Percentiles rank a stretch among this genome's conserved stretches.
Conservation (phyloP, 2,888 invertebrate species). For the Limnephilus lunatus region DNA sequence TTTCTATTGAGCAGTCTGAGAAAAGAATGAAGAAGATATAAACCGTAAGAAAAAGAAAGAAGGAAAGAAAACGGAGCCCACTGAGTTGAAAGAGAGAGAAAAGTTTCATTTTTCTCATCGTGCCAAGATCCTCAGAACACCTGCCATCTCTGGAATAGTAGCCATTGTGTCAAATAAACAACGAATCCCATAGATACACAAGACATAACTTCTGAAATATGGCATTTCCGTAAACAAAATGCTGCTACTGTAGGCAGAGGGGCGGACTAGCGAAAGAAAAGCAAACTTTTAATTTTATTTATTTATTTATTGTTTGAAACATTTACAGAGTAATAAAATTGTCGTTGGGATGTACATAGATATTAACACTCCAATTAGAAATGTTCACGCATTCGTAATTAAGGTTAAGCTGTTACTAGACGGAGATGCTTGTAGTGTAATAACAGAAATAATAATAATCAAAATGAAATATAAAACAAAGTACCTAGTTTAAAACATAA, state of each 20-base stretch:
- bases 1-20: not conserved
- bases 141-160: slow-evolving; percentile 15
- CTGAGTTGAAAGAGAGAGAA: slow-evolving; percentile 3
- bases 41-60: slow-evolving; percentile 4
- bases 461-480: too few relatives aligned
- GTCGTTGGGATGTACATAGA: too few relatives aligned
- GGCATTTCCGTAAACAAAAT: slow-evolving; percentile 9
- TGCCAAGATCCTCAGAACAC: slow-evolving; percentile 18
- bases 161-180: slow-evolving; percentile 24
- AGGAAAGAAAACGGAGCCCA: not conserved
- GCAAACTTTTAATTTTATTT: not conserved
- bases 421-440: too few relatives aligned
- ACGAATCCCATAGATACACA: not conserved
- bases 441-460: too few relatives aligned
- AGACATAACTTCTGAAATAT: slow-evolving; percentile 14
- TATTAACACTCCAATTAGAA: too few relatives aligned
- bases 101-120: slow-evolving; percentile 17
- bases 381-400: too few relatives aligned
- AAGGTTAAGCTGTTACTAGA: too few relatives aligned
- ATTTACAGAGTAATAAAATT: too few relatives aligned
- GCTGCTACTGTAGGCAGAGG: not conserved
- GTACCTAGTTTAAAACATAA: too few relatives aligned
- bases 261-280: not conserved
- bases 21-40: not conserved
- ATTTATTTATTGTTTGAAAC: too few relatives aligned